Evolutionary conservation across 53 echinoderm and acorn worm genomes (phyloP).

Genomic region (Holothuria leucospilota): DNA sequence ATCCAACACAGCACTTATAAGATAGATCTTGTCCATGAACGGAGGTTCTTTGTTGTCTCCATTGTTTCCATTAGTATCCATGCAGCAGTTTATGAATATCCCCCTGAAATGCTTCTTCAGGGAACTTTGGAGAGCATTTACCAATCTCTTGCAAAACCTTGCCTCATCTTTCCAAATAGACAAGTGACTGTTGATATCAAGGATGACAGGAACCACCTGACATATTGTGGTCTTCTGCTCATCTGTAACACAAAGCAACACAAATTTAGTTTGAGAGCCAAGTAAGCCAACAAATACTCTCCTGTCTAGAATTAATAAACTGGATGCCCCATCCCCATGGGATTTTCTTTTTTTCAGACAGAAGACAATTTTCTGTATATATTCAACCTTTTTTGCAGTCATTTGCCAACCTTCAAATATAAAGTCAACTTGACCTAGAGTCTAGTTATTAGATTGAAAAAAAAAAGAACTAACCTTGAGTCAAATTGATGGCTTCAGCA

Average conservation of each 20-base stretch:
- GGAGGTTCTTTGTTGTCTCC: neutral
- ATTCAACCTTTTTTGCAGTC: no score
- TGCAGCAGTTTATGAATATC: constrained; percentile 40
- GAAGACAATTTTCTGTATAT: no score
- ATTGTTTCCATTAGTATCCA: neutral
- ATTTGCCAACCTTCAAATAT: no score
- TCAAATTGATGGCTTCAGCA: constrained; percentile 17
- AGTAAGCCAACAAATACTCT: no score
- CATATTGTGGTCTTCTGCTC: constrained; percentile 38
- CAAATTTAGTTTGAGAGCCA: no score
- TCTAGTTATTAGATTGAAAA: no score
- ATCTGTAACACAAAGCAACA: neutral
- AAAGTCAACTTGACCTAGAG: no score
- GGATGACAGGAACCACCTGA: constrained; percentile 50
- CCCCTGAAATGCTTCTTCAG: constrained; percentile 46
- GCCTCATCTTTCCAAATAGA: constrained; percentile 16
- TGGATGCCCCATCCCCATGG: neutral
- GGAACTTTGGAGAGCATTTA: constrained; percentile 9
- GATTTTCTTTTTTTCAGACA: neutral
- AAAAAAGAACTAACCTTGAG: neutral
- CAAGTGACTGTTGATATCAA: constrained; percentile 54
- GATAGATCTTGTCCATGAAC: constrained; percentile 53
- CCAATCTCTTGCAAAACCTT: constrained; percentile 40
- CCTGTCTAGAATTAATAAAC: no score
- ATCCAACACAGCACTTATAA: constrained; percentile 41